Conservation (phyloP, 2,888 invertebrate genomes). For the Drosophila nr. fundita region DNA sequence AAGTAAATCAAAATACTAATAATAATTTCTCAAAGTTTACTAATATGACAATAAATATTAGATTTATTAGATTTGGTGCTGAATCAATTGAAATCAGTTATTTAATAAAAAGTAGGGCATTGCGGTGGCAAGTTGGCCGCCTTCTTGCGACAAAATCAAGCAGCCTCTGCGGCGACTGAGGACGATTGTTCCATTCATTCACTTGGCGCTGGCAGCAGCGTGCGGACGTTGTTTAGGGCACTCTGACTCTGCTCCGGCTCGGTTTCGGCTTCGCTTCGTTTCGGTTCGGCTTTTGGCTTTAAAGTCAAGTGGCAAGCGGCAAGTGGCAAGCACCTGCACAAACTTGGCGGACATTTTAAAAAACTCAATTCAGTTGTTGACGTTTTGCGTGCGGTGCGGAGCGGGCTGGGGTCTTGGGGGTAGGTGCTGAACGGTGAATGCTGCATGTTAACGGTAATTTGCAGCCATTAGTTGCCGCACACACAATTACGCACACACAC, state of each 20-base stretch:
- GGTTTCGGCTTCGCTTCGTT: neutral
- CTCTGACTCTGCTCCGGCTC: slow-evolving; percentile 46
- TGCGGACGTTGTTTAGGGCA: slow-evolving; percentile 77
- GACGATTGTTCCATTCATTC: slow-evolving; percentile 77
- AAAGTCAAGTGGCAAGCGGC: slow-evolving; percentile 66
- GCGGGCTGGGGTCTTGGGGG: slow-evolving; percentile 7
- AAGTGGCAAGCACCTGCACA: slow-evolving; percentile 30
- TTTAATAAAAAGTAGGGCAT: slow-evolving; percentile 44
- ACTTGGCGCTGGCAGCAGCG: slow-evolving; percentile 76
- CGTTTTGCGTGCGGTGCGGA: slow-evolving; percentile 28
- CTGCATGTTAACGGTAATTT: slow-evolving; percentile 74
- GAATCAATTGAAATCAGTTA: neutral
- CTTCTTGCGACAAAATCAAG: slow-evolving; percentile 48
- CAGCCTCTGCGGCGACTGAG: slow-evolving; percentile 66
- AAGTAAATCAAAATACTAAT: no score
- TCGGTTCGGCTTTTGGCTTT: slow-evolving; percentile 50
- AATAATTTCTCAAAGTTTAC: neutral
- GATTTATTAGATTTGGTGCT: neutral
- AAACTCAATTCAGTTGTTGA: slow-evolving; percentile 30
- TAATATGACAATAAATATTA: neutral
- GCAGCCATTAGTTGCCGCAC: slow-evolving; percentile 72
- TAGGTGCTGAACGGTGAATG: slow-evolving; percentile 52
- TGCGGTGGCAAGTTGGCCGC: slow-evolving; percentile 43
- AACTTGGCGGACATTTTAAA: slow-evolving; percentile 48
- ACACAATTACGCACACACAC: slow-evolving; percentile 30